These are phyloP conservation scores for Sylvia atricapilla DNA, from an alignment of 2,113 vertebrate genomes.

Conservation along the genomic window DNA sequence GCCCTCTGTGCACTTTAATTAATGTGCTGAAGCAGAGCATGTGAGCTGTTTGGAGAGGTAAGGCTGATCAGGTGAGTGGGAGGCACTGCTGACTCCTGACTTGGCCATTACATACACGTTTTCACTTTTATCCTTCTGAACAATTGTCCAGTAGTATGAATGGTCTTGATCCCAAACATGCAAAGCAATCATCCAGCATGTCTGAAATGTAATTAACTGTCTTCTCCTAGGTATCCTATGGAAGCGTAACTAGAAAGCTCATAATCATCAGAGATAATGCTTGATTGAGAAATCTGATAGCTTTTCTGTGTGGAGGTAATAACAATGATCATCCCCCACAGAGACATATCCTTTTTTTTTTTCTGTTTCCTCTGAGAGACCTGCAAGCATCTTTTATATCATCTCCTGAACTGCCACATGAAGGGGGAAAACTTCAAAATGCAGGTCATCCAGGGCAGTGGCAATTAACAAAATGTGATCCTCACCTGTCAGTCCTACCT, in stretches of 20 bases:
- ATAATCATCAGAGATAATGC: not conserved
- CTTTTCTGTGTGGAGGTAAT: not conserved
- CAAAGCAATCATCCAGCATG: not conserved
- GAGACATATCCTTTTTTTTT: not conserved
- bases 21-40: not conserved
- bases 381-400: not conserved
- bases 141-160: not conserved
- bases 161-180: not conserved
- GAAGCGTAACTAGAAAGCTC: not conserved
- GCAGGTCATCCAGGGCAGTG: not conserved
- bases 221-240: not conserved
- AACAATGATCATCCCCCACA: not conserved
- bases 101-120: not conserved
- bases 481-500: not conserved
- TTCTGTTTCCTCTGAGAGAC: not conserved
- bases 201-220: not conserved
- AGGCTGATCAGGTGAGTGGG: not conserved
- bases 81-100: not conserved
- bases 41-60: not conserved
- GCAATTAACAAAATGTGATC: not conserved
- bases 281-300: not conserved
- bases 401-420: not conserved
- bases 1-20: not conserved
- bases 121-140: not conserved
- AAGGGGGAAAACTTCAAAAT: not conserved